Conservation (phyloP, 1,140 invertebrate genomes). For the Cyclina sinensis region DNA sequence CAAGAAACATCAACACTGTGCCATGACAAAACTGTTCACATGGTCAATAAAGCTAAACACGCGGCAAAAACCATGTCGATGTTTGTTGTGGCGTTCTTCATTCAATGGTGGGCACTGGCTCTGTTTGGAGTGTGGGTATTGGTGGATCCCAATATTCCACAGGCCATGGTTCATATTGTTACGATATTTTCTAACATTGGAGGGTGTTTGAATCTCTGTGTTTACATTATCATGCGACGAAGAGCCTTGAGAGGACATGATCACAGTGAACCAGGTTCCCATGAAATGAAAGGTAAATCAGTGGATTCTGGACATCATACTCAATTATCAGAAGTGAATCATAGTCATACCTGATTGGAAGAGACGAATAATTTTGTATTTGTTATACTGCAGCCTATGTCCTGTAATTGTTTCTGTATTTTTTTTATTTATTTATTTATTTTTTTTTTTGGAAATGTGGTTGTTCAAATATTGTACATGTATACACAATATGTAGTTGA, state of each 20-base stretch:
- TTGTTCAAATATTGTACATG: too few relatives aligned
- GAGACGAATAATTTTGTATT: too few relatives aligned
- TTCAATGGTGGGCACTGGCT: slow-evolving; percentile 73
- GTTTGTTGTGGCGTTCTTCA: slow-evolving; percentile 71
- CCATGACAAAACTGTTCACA: slow-evolving; percentile 39
- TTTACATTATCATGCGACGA: slow-evolving; percentile 69
- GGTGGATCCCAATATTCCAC: slow-evolving; percentile 57
- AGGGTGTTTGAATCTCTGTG: slow-evolving; percentile 68
- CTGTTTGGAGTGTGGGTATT: slow-evolving; percentile 66
- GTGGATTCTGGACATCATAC: too few relatives aligned
- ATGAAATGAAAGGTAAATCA: too few relatives aligned
- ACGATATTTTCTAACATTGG: slow-evolving; percentile 74
- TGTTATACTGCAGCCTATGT: too few relatives aligned
- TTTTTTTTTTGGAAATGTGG: too few relatives aligned
- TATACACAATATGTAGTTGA: too few relatives aligned
- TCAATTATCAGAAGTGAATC: too few relatives aligned
- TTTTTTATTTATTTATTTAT: too few relatives aligned
- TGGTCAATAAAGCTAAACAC: slow-evolving; percentile 22
- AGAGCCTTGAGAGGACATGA: not conserved
- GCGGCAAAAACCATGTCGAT: slow-evolving; percentile 71
- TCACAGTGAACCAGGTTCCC: not conserved
- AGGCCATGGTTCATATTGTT: slow-evolving; percentile 63
- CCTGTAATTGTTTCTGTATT: too few relatives aligned
- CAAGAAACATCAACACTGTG: not conserved
- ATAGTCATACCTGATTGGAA: too few relatives aligned